Base-by-base conservation (phyloP, 2,113 vertebrate genomes). In the Scortum barcoo region DNA sequence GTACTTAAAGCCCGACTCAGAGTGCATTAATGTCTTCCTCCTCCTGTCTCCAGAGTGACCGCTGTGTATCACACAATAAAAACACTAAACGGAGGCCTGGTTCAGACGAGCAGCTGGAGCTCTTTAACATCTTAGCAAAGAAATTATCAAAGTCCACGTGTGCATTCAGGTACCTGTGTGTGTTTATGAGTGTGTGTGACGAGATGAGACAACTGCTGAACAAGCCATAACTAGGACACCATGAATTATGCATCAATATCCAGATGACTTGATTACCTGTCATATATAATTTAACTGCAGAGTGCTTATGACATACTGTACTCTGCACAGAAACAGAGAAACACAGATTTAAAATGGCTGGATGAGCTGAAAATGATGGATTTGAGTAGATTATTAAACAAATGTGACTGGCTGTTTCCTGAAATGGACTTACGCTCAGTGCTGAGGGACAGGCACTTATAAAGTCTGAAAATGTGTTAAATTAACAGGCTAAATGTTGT, bases 211-310 rank as follows among this genome's bases (percentile, higher is more conserved):
- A 65, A 50, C 53, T 48, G 60, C 75, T 70, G 61, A 81, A 92
- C 38, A 72, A 63, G 48, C 63, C 54, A 83, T 51, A 79, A 68
- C 48, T 48, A 81, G 88, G 75, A 60, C 88, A 62, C 73, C 26
- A 46, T 93, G 51, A 90, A 92, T 89, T 84, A 92, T 92, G 50
- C 53, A 94, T 85, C 76, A 57, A 22, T 76, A 68, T 67, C 57
- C 70, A 82, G 56, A 87, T 70, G 48, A 57, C 71, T 67, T 77
- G 26, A 67, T 73, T 72, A 72, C 66, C 38, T 65, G 71, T 20
- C 56, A 71, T 88, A 62, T 46, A 78, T 70, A 26, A 76, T 83
- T 72, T 10, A 81, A 13, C 26, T 48, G 42, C 68, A 36, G 28
- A 5, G 16, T 44, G 62, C 76, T 69, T 53, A 20, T 66, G 76